Conservation (phyloP, 2,888 invertebrate species). For the Rotaria sp. region DNA sequence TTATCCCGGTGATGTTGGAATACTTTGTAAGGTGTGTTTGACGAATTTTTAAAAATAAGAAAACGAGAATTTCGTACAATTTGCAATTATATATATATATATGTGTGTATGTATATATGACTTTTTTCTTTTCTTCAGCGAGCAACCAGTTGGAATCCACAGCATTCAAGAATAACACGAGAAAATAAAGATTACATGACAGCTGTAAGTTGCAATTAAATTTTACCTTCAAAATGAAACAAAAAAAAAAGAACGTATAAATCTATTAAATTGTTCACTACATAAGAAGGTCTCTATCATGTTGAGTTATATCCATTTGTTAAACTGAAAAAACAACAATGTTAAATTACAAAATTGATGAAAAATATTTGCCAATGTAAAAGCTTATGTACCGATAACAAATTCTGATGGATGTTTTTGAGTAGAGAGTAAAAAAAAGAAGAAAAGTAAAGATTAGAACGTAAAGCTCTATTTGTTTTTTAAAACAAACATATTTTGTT, state of each 20-base stretch:
- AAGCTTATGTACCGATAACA: neutral
- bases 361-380: neutral
- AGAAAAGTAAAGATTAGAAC: neutral
- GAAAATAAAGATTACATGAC: conserved; percentile 25
- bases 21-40: neutral
- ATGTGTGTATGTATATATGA: neutral
- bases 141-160: conserved; percentile 10
- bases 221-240: too few relatives aligned
- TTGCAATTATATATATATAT: neutral
- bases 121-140: neutral
- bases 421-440: neutral
- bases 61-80: too few relatives aligned
- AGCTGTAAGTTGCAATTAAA: neutral
- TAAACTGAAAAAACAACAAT: too few relatives aligned
- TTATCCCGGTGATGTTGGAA: conserved; percentile 6
- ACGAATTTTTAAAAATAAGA: too few relatives aligned
- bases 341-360: too few relatives aligned
- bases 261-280: too few relatives aligned
- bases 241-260: too few relatives aligned
- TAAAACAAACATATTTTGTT: neutral
- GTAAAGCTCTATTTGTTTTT: neutral
- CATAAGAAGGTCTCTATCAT: too few relatives aligned
- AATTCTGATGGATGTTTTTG: neutral
- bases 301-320: too few relatives aligned
- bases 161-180: neutral